Evolutionary conservation across 2,888 invertebrate species (phyloP).

Genomic region (Allophyes oxyacanthae): DNA sequence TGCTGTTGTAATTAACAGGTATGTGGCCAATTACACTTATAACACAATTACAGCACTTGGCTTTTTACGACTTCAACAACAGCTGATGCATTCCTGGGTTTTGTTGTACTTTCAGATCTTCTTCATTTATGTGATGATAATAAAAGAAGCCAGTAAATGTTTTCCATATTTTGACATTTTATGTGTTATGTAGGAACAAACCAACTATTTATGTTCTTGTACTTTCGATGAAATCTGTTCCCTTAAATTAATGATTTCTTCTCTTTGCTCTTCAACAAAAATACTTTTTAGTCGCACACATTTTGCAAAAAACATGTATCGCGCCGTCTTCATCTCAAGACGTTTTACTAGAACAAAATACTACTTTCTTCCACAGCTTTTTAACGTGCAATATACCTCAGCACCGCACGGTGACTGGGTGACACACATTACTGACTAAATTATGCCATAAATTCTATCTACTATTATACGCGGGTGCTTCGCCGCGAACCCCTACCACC

Average conservation of each 20-base stretch:
- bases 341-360: slow-evolving; percentile 7
- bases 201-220: too few species aligned
- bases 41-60: slow-evolving; percentile 38
- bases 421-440: slow-evolving; percentile 71
- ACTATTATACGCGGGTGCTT: slow-evolving; percentile 45
- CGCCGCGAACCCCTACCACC: slow-evolving; percentile 51
- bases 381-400: slow-evolving; percentile 50
- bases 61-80: slow-evolving; percentile 32
- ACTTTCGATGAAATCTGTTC: too few species aligned
- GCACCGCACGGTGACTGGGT: slow-evolving; percentile 58
- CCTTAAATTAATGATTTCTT: too few species aligned
- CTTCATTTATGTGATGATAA: background rate
- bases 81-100: slow-evolving; percentile 37
- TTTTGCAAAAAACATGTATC: background rate
- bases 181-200: too few species aligned
- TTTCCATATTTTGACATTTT: too few species aligned
- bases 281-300: too few species aligned
- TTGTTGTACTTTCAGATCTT: slow-evolving; percentile 2
- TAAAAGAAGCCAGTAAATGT: too few species aligned
- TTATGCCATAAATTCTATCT: slow-evolving; percentile 74
- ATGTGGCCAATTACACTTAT: slow-evolving; percentile 31
- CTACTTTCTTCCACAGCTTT: slow-evolving; percentile 41
- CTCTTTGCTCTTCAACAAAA: too few species aligned
- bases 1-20: slow-evolving; percentile 31
- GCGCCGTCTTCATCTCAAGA: background rate